Conservation (phyloP, 2,888 invertebrate species). For the Megastigmus dorsalis region DNA sequence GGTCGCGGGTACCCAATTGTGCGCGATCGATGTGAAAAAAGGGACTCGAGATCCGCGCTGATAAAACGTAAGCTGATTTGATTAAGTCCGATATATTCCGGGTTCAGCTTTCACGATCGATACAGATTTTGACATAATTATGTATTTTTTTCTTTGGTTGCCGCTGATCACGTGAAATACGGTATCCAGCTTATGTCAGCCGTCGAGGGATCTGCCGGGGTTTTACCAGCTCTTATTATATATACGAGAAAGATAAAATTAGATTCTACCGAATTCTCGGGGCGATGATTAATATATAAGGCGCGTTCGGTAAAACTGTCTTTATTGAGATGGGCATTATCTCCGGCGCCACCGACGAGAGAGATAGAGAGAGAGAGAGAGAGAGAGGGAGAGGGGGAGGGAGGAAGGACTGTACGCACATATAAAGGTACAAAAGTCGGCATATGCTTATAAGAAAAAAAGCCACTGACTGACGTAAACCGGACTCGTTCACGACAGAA, state of each 20-base stretch:
- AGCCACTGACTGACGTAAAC: constrained; percentile 15
- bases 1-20: no score
- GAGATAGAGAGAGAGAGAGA: no score
- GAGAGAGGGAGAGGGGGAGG: no score
- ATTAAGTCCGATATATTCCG: no score
- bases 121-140: no score
- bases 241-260: constrained; percentile 2
- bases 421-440: background rate
- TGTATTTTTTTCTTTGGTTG: no score
- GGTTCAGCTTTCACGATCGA: background rate
- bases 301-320: background rate
- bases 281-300: constrained; percentile 22
- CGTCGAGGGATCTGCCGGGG: background rate
- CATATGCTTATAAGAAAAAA: background rate
- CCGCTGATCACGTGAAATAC: no score
- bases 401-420: background rate
- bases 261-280: constrained; percentile 14
- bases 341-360: constrained; percentile 10
- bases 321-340: background rate
- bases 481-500: background rate
- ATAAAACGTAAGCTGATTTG: no score
- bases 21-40: no score
- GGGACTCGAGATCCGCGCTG: no score
- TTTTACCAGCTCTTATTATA: constrained; percentile 21
- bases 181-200: no score